Evolutionary conservation across 30 jellyfish, hydroid and myxozoan species (phyloP), one percentile per base, ranked within the genome.

Genomic region (Chrysaora quinquecirrha): DNA sequence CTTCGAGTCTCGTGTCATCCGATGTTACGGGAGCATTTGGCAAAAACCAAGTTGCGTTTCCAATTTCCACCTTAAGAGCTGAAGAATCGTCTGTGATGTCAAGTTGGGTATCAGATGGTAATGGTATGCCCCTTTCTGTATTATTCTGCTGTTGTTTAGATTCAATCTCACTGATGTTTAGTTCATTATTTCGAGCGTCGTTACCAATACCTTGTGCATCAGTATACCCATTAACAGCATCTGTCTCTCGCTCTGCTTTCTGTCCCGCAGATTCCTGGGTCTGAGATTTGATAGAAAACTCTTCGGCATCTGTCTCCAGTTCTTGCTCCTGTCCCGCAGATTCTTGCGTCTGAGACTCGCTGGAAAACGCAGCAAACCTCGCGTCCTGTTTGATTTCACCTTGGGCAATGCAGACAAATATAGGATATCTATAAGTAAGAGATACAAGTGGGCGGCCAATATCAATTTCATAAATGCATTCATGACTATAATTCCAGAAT

Each of bases 401-500:
- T 18, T 67, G 54, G 21, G 35, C 79, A 67, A 67, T 47, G 23
- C 0, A 12, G 1, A 3, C 22, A 66, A 66, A 12, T 10, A 18
- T 11, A 9, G 23, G 58, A 32, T 27, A 29, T 56, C 19, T 66
- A 25, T 1, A 9, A 3, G 11, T 66, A 6, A 24, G 43, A 27
- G 22, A 28, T 6, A 28, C 61, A 20, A 75, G 64, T 20, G 77
- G 87, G 48, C 48, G 30, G 22, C 87, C 87, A 10, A 75, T 30
- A 12, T 19, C 18, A 34, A 75, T 0, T 22, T 22, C 46, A 12
- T 32, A 19, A 24, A 34, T 14, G 32, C 87, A 75, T 9, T 52
- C 34, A 0, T 50, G 64, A 29, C 38, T 27, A 7, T 31, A 47
- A 48, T 75, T 75, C 87, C 87, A 75, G 27, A 75, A 48, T 75